Percentiles rank a stretch among this genome's conserved stretches.
These are phyloP conservation scores for Typhlichthys subterraneus DNA, from an alignment of 2,797 vertebrate genomes.

Conservation along the genomic window DNA sequence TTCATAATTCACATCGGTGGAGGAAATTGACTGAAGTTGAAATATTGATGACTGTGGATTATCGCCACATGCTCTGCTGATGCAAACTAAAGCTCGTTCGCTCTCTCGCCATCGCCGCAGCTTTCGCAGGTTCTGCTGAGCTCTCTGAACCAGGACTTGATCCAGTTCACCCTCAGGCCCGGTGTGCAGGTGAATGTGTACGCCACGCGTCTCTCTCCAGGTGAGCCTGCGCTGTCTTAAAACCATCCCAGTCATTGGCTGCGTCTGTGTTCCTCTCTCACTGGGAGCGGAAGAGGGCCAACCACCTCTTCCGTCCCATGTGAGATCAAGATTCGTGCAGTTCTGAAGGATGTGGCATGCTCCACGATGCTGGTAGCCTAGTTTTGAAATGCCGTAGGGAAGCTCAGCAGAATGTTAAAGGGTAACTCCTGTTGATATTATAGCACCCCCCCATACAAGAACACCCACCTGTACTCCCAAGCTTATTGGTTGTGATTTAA, in stretches of 20 bases:
- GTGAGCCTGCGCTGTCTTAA: slow-evolving; percentile 65
- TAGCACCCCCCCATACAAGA: too few relatives aligned
- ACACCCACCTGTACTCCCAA: too few relatives aligned
- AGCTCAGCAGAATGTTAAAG: background rate
- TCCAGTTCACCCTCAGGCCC: slow-evolving; percentile 87
- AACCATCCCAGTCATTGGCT: background rate
- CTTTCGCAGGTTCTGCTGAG: slow-evolving; percentile 86
- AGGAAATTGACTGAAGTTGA: slow-evolving; percentile 68
- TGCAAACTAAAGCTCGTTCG: slow-evolving; percentile 48
- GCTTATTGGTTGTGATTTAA: too few relatives aligned
- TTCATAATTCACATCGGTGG: slow-evolving; percentile 71
- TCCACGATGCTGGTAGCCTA: background rate
- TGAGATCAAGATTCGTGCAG: background rate
- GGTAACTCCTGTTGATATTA: too few relatives aligned
- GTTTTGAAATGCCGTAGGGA: background rate
- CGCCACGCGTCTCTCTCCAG: slow-evolving; percentile 86
- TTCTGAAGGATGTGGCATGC: slow-evolving; percentile 9
- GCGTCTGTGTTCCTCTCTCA: background rate
- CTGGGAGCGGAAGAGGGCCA: slow-evolving; percentile 3
- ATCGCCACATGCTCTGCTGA: slow-evolving; percentile 42
- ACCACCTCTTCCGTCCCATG: background rate
- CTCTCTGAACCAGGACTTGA: slow-evolving; percentile 89
- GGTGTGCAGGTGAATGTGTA: slow-evolving; percentile 87
- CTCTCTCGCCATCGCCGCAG: slow-evolving; percentile 68
- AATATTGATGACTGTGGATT: slow-evolving; percentile 75